Evolutionary conservation across 1,140 invertebrate genomes (phyloP), one percentile per base, ranked within the genome.

Genomic region (Homarus americanus): DNA sequence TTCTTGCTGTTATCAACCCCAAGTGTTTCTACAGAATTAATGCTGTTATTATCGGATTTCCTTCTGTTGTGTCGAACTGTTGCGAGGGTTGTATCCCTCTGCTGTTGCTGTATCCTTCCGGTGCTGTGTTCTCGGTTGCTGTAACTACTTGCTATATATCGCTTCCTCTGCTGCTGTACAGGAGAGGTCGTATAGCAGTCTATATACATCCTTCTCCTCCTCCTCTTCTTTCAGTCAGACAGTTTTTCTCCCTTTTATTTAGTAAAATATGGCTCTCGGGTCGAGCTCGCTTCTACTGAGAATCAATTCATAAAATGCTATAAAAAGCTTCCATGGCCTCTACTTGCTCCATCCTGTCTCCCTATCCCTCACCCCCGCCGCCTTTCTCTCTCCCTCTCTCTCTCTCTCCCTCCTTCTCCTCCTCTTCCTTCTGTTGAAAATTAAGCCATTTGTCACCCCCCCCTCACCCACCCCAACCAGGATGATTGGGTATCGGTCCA

Each of bases 381-480:
- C 24, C 40, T 78, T 7, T n/a, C 38, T 20, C 38, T 17, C 40
- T 41, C 75, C 44, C 20, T n/a, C n/a, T n/a, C 75, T 44, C 38
- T n/a, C 44, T 38, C 38, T 15, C 36, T 28, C 41, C 75, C 7
- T 40, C 75, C 36, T 40, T 38, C 1, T 12, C 75, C 9, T 41
- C 75, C 75, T 41, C 15, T n/a, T 20, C 15, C 32, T 5, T 5
- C 34, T 20, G 24, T 76, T 76, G 73, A 34, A 38, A 36, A 76
- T 76, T 76, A 76, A 76, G 73, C 73, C 73, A 76, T 76, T 76
- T 76, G 73, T 76, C 73, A 76, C 40, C 34, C 73, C 73, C 44
- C 73, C 12, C n/a, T n/a, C n/a, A n/a, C n/a, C n/a, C n/a, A n/a
- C n/a, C n/a, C n/a, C n/a, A n/a, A n/a, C n/a, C n/a, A n/a, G n/a